Conservation (phyloP, 1,140 invertebrate species). For the Dolichoris vasculosae region DNA sequence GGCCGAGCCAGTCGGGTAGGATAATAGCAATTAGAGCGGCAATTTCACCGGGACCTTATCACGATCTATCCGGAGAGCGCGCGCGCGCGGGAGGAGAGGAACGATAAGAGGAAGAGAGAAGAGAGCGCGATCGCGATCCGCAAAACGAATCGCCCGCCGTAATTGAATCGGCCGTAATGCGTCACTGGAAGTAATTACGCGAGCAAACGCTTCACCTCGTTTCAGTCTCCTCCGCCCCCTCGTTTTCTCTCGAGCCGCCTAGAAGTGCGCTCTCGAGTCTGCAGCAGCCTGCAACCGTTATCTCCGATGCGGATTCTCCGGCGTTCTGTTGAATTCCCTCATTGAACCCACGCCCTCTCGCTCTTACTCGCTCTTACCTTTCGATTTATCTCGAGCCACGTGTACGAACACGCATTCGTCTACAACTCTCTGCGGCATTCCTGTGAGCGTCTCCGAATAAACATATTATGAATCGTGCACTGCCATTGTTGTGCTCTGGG, state of each 20-base stretch:
- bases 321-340: neutral
- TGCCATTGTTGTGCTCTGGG: neutral
- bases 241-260: conserved; percentile 30
- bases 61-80: conserved; percentile 51
- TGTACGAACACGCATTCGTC: neutral
- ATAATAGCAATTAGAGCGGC: conserved; percentile 65
- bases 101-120: neutral
- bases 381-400: conserved; percentile 12
- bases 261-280: neutral
- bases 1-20: conserved; percentile 27
- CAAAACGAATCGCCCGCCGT: conserved; percentile 60
- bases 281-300: conserved; percentile 30
- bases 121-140: conserved; percentile 49
- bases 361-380: neutral
- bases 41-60: conserved; percentile 62
- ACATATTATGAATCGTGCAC: neutral
- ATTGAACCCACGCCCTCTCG: neutral
- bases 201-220: conserved; percentile 56
- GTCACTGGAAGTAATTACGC: conserved; percentile 62
- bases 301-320: conserved; percentile 3
- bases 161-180: conserved; percentile 64
- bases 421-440: neutral
- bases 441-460: neutral
- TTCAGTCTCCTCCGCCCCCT: neutral
- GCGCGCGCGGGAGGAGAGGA: neutral